Percentiles rank a stretch among this genome's conserved stretches.
Conservation (phyloP, 2,888 invertebrate species). For the Sisyra terminalis region DNA sequence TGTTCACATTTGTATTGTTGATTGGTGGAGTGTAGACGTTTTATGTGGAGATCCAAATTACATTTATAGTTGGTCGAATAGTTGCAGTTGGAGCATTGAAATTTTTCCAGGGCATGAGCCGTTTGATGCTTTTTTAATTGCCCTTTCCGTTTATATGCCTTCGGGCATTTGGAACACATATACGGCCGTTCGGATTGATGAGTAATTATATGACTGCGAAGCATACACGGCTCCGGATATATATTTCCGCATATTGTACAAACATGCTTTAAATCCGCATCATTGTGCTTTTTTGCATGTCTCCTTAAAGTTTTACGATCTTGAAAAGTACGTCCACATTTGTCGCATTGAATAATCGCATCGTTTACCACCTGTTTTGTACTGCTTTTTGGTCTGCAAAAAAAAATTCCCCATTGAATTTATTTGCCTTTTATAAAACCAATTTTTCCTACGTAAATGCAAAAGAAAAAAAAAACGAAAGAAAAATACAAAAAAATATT, state of each 20-base stretch:
- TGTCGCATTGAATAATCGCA: background rate
- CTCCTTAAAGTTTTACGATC: background rate
- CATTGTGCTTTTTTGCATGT: conserved; percentile 4
- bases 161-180: conserved; percentile 28
- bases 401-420: no score
- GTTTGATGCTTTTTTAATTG: conserved; percentile 10
- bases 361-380: no score
- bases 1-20: conserved; percentile 2
- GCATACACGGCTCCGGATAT: conserved; percentile 3
- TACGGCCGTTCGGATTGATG: conserved; percentile 18
- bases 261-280: background rate
- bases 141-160: conserved; percentile 19
- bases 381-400: no score
- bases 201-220: conserved; percentile 4
- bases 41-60: conserved; percentile 10
- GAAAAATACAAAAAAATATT: no score
- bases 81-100: conserved; percentile 9
- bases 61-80: conserved; percentile 10
- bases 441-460: no score
- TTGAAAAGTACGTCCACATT: conserved; percentile 4
- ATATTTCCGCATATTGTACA: conserved; percentile 2
- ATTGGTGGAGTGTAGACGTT: background rate
- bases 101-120: conserved; percentile 8
- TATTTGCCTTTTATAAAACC: no score
- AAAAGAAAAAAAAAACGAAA: no score